phyloP scores from a whole-genome alignment of 2,888 invertebrate genomes.

The Beris chalybata region DNA sequence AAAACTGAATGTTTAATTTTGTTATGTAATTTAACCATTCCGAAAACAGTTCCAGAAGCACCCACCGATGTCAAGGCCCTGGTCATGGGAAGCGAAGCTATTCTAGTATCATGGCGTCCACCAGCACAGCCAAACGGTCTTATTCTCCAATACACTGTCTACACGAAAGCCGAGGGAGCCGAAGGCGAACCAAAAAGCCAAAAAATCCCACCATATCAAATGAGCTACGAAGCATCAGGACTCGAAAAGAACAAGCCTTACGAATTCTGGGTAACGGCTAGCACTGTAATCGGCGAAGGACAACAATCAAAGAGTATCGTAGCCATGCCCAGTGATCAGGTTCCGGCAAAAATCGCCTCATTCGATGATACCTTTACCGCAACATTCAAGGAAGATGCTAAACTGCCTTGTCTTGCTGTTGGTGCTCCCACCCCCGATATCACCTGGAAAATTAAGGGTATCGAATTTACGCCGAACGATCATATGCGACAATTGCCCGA shows the following conservation, averaged over 20 bases:
- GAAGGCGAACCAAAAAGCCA: conserved; percentile 70
- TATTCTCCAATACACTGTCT: conserved; percentile 90
- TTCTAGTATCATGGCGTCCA: conserved; percentile 91
- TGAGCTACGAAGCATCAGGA: conserved; percentile 84
- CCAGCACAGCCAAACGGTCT: conserved; percentile 92
- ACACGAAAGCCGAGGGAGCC: conserved; percentile 74
- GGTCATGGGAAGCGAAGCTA: conserved; percentile 88
- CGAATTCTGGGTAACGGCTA: conserved; percentile 94
- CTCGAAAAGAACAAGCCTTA: conserved; percentile 80
- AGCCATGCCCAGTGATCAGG: conserved; percentile 75
- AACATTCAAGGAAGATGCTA: conserved; percentile 89
- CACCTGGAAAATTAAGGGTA: conserved; percentile 85
- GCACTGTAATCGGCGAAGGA: conserved; percentile 92
- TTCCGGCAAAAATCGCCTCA: conserved; percentile 91
- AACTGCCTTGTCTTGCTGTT: conserved; percentile 87
- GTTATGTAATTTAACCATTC: conserved; percentile 2
- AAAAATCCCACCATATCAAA: conserved; percentile 79
- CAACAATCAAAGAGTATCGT: conserved; percentile 85
- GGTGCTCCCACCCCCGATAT: conserved; percentile 90
- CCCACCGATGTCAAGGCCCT: conserved; percentile 91
- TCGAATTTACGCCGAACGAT: conserved; percentile 76
- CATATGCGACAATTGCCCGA: conserved; percentile 83
- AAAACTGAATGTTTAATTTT: background rate
- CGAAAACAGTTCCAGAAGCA: conserved; percentile 78
- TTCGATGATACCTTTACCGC: conserved; percentile 93